Evolutionary conservation across 2,113 vertebrate species (phyloP), one percentile per base, ranked within the genome.

Genomic region (Formicarius rufipectus): DNA sequence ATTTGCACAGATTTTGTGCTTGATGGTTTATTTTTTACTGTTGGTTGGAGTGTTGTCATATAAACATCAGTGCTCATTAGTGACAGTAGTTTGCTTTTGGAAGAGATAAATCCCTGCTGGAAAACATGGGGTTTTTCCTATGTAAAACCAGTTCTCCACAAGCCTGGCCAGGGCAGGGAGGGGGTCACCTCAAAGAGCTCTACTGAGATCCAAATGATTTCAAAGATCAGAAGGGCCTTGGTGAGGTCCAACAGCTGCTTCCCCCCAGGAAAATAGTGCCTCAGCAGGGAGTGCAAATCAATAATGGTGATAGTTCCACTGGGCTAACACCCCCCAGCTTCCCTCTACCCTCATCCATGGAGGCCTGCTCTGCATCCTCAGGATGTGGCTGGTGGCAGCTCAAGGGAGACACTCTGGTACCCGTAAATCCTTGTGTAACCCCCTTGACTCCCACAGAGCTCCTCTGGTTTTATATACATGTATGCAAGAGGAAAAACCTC

Each of bases 1-100:
- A 18, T 93, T 88, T 92, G 79, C 87, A 91, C 73, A 75, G 88
- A 19, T 74, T 87, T 90, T 80, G 45, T 33, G 49, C 85, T 56
- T 79, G 49, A 39, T 69, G 25, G 42, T 60, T 95, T 84, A 15
- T 44, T 69, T 89, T 78, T 59, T 28, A 28, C 44, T 53, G 53
- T 4, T 3, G 11, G 50, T 66, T 35, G 59, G 35, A 35, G 33
- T 88, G 39, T 66, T 83, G 66, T 23, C 9, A 1, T 82, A 56
- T 63, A 62, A 85, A 75, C 23, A 42, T 58, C 60, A 75, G 60
- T 58, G 56, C 37, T 84, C 42, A 9, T 50, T 75, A 56, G n/a
- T 0, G 0, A 27, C 1, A 1, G 42, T 24, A 30, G 8, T 87
- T 87, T 91, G 42, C 33, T 80, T 91, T 55, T 35, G 45, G 31